phyloP scores from a whole-genome alignment of 2,888 invertebrate species.

The Polia nebulosa region DNA sequence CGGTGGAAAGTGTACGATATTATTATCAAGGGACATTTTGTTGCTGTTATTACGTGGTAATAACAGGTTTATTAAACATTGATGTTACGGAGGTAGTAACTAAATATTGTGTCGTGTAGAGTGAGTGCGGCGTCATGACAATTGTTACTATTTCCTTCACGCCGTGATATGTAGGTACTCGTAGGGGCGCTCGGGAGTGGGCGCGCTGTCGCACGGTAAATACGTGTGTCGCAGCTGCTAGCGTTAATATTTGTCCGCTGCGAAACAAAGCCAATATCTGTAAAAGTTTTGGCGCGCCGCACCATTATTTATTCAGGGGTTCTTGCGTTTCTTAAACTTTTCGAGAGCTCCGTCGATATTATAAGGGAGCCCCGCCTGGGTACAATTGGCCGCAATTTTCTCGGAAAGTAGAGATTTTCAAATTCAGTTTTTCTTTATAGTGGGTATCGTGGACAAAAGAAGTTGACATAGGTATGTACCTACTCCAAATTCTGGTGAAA shows the following conservation, averaged over 20 bases:
- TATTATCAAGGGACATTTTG: conserved; percentile 19
- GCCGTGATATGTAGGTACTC: conserved; percentile 42
- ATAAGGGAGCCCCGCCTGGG: conserved; percentile 67
- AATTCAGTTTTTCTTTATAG: conserved; percentile 63
- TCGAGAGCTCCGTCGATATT: conserved; percentile 73
- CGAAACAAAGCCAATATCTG: conserved; percentile 85
- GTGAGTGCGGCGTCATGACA: conserved; percentile 8
- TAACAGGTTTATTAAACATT: conserved; percentile 7
- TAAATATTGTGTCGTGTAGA: conserved; percentile 24
- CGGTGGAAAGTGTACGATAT: conserved; percentile 3
- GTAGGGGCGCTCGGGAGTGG: conserved; percentile 22
- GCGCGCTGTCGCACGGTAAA: conserved; percentile 47
- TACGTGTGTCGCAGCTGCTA: conserved; percentile 78
- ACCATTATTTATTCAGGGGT: conserved; percentile 85
- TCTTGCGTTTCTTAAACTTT: conserved; percentile 81
- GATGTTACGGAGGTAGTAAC: conserved; percentile 23
- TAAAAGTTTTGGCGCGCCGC: conserved; percentile 80
- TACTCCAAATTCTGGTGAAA: conserved; percentile 22
- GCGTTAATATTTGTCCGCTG: conserved; percentile 80
- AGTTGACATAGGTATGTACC: conserved; percentile 6
- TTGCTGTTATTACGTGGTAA: neutral
- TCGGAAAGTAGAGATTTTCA: conserved; percentile 64
- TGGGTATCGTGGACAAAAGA: conserved; percentile 44
- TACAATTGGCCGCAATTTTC: conserved; percentile 75
- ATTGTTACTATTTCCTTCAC: conserved; percentile 47